Base-by-base conservation (phyloP, 2,797 vertebrate genomes). In the Lerista edwardsae region DNA sequence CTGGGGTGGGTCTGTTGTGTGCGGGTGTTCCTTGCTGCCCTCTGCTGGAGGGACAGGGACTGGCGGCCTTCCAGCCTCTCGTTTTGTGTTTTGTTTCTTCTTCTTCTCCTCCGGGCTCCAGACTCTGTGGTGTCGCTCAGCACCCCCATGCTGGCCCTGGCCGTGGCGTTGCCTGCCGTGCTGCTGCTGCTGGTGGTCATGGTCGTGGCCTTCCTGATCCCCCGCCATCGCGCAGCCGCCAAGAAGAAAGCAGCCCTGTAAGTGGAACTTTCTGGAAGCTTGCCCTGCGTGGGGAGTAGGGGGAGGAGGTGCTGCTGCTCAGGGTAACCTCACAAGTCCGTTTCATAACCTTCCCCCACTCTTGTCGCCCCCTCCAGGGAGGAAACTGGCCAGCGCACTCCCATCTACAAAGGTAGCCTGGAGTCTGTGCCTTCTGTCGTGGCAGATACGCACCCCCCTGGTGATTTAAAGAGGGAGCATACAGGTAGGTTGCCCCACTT, bases 331-430 rank as follows among this genome's bases (percentile, higher is more conserved):
- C 41, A 44, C 41, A 44, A 44, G 41, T 44, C 41, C 41, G 41
- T 44, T 4, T 44, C 41, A 8, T 44, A 36, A 68, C n/a, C n/a
- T n/a, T n/a, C n/a, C n/a, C n/a, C n/a, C n/a, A n/a, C n/a, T 21
- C 47, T 64, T 36, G 84, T n/a, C 3, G 29, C 71, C 67, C 21
- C 25, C 68, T 64, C 10, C 93, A 98, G 97, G 83, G 96, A 97
- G 91, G 97, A 97, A 89, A 94, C 76, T 15, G 97, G 96, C 79
- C 96, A 97, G 95, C 97, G 96, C 85, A 97, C 96, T 86, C 97
- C 97, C 29, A 97, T 97, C 94, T 98, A 97, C 95, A 97, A 89
- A 92, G 87, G 77, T 89, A 97, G 97, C 65, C 88, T 87, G 59
- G 96, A 97, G 90, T 97, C 96, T 39, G 91, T 97, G 68, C 82